phyloP scores from a whole-genome alignment of 2,113 vertebrate species.

The Rhegmatorhina hoffmannsi region DNA sequence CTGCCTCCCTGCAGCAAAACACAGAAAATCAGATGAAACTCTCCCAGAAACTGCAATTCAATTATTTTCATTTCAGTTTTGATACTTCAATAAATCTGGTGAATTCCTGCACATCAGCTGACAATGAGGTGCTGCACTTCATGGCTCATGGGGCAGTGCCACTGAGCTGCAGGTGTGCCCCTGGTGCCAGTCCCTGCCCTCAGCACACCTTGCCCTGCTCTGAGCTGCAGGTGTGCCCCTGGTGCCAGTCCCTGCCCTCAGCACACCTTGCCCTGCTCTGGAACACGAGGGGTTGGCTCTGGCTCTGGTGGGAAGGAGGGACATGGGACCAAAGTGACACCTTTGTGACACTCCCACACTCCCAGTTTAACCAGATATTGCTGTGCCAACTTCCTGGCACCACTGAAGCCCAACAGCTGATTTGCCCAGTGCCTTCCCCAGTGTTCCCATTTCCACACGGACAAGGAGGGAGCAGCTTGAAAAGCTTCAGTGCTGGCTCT shows the following conservation, averaged over 20 bases:
- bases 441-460: fast-evolving
- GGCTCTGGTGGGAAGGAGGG: fast-evolving
- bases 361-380: fast-evolving
- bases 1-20: background rate
- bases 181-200: no score
- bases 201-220: no score
- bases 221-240: no score
- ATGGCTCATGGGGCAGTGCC: background rate
- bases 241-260: no score
- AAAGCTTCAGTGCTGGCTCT: background rate
- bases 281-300: background rate
- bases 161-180: no score
- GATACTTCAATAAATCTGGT: background rate
- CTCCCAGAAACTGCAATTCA: background rate
- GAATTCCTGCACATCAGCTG: background rate
- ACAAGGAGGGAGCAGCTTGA: background rate
- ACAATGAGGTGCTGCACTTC: background rate
- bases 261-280: fast-evolving
- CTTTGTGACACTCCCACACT: fast-evolving
- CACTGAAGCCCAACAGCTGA: no score
- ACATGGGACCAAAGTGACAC: fast-evolving
- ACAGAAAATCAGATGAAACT: background rate
- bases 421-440: background rate
- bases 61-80: background rate
- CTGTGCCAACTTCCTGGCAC: background rate